These are phyloP conservation scores for Operophtera brumata DNA, from an alignment of 2,888 invertebrate species.

Conservation along the genomic window DNA sequence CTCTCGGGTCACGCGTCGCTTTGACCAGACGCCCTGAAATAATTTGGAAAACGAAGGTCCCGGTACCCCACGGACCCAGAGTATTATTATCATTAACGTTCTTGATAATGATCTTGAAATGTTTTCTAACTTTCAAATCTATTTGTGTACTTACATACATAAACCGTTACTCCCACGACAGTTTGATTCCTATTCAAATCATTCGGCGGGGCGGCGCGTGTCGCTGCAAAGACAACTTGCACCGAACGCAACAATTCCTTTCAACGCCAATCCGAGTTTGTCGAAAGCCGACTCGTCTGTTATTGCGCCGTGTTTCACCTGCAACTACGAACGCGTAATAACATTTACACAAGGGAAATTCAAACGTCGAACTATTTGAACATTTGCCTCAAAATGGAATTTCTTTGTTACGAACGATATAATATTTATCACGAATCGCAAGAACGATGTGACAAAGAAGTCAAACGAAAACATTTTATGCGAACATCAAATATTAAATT, in stretches of 20 bases:
- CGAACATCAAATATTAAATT: constrained; percentile 53
- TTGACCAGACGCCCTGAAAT: no score
- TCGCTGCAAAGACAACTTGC: constrained; percentile 14
- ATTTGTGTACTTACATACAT: neutral
- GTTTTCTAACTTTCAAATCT: neutral
- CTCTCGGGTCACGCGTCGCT: no score
- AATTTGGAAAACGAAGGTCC: no score
- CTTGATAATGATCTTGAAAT: neutral
- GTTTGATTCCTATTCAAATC: constrained; percentile 16
- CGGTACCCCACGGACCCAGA: no score
- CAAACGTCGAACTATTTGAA: constrained; percentile 77
- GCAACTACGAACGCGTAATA: constrained; percentile 68
- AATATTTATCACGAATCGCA: constrained; percentile 57
- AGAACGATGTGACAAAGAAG: constrained; percentile 69
- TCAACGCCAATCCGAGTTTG: constrained; percentile 52
- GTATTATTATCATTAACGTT: no score
- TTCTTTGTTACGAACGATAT: constrained; percentile 72
- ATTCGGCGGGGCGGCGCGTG: constrained; percentile 2
- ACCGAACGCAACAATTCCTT: constrained; percentile 36
- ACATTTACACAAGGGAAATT: constrained; percentile 78
- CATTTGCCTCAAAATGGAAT: constrained; percentile 74
- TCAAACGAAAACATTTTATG: constrained; percentile 54
- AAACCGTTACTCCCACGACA: constrained; percentile 8
- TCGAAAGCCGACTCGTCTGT: constrained; percentile 49
- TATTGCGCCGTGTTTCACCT: constrained; percentile 71